phyloP scores from a whole-genome alignment of 2,797 vertebrate genomes.

The Esox masquinongy region DNA sequence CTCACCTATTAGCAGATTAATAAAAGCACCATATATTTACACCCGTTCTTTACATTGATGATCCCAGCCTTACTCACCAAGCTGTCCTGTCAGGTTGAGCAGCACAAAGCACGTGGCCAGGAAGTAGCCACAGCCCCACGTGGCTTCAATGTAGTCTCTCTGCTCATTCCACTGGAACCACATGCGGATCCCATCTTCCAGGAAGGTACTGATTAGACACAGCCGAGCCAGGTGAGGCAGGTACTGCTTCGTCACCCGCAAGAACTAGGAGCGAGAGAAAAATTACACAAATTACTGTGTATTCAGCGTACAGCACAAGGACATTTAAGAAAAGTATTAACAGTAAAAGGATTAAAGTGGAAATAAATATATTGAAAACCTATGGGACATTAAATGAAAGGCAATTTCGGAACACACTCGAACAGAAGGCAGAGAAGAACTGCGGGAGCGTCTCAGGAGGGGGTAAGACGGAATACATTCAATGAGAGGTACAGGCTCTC shows the following conservation, averaged over 20 bases:
- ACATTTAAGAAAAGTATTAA: neutral
- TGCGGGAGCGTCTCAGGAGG: neutral
- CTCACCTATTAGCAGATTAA: too few relatives aligned
- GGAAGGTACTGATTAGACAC: constrained; percentile 96
- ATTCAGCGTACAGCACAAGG: neutral
- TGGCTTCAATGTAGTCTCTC: constrained; percentile 94
- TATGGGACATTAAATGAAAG: neutral
- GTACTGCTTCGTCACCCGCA: constrained; percentile 95
- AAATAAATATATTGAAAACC: neutral
- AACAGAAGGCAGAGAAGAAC: neutral
- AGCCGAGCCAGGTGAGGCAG: constrained; percentile 92
- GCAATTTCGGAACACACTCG: neutral
- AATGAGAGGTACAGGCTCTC: neutral
- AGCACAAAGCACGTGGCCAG: constrained; percentile 93
- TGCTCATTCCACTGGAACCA: constrained; percentile 99
- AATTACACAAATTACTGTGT: neutral
- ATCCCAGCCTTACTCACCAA: constrained; percentile 78
- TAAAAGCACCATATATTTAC: too few relatives aligned
- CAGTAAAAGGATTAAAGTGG: neutral
- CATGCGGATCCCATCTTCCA: constrained; percentile 98
- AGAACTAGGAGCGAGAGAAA: constrained; percentile 75
- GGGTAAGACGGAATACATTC: neutral
- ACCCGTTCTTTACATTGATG: neutral
- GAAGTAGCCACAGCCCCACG: constrained; percentile 94
- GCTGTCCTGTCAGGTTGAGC: constrained; percentile 92